Base-by-base conservation (phyloP, 2,888 invertebrate genomes). In the Germaria angustata region DNA sequence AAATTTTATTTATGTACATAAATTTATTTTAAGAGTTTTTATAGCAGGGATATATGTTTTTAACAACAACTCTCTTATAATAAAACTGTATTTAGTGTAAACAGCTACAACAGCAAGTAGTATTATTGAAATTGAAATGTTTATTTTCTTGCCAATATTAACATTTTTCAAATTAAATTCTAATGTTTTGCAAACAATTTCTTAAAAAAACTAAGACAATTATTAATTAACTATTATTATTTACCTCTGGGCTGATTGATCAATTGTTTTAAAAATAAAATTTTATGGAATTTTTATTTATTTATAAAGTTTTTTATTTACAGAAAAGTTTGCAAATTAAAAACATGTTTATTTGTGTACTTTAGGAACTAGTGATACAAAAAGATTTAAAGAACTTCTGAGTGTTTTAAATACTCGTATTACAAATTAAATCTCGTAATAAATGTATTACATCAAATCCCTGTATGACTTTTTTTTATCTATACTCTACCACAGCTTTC, bases 21-120 rank as follows among this genome's bases (percentile, higher is more conserved):
- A 49, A 51, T 41, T 57, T 59, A 44, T 65, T 55, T 73, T 17
- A 41, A 44, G 24, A 55, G 17, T 36, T 24, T 65, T 75, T 32
- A 65, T 11, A 46, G n/a, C 57, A 51, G 24, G 57, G 36, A 46
- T 75, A 49, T 75, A 36, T 57, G 46, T 36, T 66, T 66, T 46
- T 28, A 66, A 41, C 51, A 41, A 53, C n/a, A 63, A 49, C 20
- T 44, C 5, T 46, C 41, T 57, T 8, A 1, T 15, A 34, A 49
- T 39, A 49, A 68, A 59, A 51, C 8, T 15, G 46, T 46, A 76
- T 66, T 75, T 53, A 53, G 15, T 66, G 46, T 15, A 44, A 41
- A 46, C 24, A 39, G 51, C 20, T 39, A 46, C 24, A 39, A 59
- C 20, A 76, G 49, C 22, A n/a, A n/a, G n/a, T n/a, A n/a, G n/a